These are phyloP conservation scores for Pantherophis alleghaniensis DNA, from an alignment of 2,797 vertebrate genomes.

Conservation along the genomic window DNA sequence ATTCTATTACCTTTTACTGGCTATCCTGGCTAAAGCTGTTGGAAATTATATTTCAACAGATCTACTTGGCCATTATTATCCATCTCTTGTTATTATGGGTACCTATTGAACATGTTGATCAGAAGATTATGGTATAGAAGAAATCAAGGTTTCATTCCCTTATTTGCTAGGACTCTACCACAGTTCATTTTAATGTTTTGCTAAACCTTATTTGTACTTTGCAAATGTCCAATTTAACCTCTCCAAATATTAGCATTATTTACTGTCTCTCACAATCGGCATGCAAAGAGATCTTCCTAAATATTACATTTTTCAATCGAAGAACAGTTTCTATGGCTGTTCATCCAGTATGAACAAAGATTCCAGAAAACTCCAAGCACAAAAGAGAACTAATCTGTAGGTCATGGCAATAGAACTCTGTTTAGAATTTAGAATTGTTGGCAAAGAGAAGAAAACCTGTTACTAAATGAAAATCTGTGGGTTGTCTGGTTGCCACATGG, in stretches of 20 bases:
- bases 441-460: background rate
- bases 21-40: background rate
- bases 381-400: background rate
- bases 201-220: background rate
- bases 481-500: conserved; percentile 15
- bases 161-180: background rate
- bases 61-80: background rate
- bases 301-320: background rate
- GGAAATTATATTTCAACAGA: background rate
- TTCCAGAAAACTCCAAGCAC: background rate
- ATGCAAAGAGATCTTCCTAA: background rate
- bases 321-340: background rate
- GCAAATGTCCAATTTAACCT: background rate
- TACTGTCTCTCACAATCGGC: background rate
- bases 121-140: background rate
- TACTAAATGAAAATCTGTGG: conserved; percentile 1
- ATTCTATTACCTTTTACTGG: background rate
- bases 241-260: background rate
- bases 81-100: background rate
- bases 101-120: background rate
- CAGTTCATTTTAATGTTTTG: background rate
- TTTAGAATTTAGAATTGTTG: background rate
- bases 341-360: background rate
- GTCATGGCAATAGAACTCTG: background rate
- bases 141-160: background rate